Conservation (phyloP, 2,113 vertebrate genomes). For the Cyprinodon brontotheroides region DNA sequence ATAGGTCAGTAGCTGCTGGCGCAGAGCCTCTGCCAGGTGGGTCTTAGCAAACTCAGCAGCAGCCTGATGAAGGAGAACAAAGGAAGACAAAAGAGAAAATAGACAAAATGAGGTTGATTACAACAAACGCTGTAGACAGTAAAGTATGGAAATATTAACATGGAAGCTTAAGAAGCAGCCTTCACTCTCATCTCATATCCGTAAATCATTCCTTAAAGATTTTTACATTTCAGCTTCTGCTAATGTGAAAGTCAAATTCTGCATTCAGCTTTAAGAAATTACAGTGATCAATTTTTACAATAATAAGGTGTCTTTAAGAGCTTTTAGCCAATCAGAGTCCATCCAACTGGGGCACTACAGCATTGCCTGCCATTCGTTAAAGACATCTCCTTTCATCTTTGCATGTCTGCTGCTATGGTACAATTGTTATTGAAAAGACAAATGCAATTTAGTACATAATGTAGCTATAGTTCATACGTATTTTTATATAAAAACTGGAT, state of each 20-base stretch:
- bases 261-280: neutral
- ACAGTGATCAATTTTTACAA: neutral
- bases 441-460: too few relatives aligned
- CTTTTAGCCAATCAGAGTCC: too few relatives aligned
- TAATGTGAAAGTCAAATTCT: neutral
- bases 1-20: conserved; percentile 91
- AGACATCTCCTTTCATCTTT: too few relatives aligned
- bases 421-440: too few relatives aligned
- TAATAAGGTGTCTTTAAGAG: too few relatives aligned
- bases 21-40: conserved; percentile 89
- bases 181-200: neutral
- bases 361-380: too few relatives aligned
- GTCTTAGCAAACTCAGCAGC: conserved; percentile 95
- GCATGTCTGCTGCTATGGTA: too few relatives aligned
- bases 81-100: conserved; percentile 23
- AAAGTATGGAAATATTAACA: neutral
- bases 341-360: too few relatives aligned
- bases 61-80: conserved; percentile 77
- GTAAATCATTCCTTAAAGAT: neutral
- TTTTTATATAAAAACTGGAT: too few relatives aligned
- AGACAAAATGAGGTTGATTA: conserved; percentile 9
- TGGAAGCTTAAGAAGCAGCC: neutral
- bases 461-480: too few relatives aligned
- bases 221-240: neutral
- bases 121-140: neutral